phyloP scores from a whole-genome alignment of 2,113 vertebrate species.

The Corythaixoides concolor region DNA sequence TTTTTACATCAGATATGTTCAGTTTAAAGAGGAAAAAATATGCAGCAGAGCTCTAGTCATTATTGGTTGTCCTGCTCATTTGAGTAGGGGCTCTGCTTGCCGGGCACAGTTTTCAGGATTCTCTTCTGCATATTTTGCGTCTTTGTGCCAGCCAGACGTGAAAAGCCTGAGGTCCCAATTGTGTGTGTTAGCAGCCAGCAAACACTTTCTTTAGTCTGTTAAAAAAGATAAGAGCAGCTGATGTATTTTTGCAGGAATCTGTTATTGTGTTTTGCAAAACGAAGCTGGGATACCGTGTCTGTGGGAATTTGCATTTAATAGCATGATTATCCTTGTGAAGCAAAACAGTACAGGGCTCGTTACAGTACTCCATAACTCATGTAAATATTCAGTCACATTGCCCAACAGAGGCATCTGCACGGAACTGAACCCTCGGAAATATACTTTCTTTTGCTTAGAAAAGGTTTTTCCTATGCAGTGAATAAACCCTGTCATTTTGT shows the following conservation, averaged over 20 bases:
- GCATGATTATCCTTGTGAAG: background rate
- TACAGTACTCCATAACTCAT: fast-evolving
- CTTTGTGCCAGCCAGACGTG: background rate
- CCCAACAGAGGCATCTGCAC: fast-evolving
- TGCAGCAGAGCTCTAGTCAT: background rate
- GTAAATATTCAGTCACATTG: fast-evolving
- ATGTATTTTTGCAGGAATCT: background rate
- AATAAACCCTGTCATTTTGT: background rate
- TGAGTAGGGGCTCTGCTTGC: background rate
- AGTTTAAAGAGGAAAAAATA: background rate
- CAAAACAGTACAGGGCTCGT: background rate
- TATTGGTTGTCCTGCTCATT: fast-evolving
- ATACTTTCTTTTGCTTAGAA: fast-evolving
- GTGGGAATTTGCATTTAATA: background rate
- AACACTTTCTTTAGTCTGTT: fast-evolving
- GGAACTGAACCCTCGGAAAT: background rate
- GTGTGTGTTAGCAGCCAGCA: background rate
- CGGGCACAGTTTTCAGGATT: background rate
- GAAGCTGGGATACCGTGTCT: fast-evolving
- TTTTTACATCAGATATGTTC: fast-evolving
- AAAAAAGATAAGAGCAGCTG: background rate
- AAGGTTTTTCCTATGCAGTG: background rate
- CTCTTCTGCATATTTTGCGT: background rate
- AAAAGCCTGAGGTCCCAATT: fast-evolving
- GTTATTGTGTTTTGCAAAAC: background rate